These are phyloP conservation scores for Diacarnus erythraeanus DNA, from an alignment of 37 sponge, comb jelly and placozoan genomes.

Conservation along the genomic window DNA sequence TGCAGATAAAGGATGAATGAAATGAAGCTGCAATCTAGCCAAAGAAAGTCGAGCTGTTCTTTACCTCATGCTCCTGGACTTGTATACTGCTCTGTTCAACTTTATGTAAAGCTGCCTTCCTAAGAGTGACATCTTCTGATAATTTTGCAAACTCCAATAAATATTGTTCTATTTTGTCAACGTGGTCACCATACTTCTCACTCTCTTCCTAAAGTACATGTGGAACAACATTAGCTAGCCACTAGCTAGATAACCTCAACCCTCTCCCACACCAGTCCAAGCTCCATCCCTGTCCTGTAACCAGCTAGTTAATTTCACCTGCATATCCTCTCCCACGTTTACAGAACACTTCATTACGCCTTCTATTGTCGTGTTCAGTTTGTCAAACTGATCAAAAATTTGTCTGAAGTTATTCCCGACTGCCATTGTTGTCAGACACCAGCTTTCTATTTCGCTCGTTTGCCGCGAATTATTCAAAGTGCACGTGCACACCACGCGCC, in stretches of 20 bases:
- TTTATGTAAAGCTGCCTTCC: neutral
- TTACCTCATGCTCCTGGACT: neutral
- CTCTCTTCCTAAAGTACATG: neutral
- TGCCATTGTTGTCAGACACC: neutral
- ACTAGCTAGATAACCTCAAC: neutral
- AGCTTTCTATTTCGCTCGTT: neutral
- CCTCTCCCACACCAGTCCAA: too few relatives aligned
- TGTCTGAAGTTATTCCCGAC: neutral
- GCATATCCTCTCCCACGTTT: constrained; percentile 22
- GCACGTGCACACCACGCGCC: too few relatives aligned
- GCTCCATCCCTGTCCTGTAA: too few relatives aligned
- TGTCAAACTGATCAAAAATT: neutral
- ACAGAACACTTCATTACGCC: neutral
- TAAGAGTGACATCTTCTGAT: neutral
- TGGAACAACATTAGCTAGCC: neutral
- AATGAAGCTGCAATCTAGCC: too few relatives aligned
- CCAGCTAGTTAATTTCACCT: constrained; percentile 3
- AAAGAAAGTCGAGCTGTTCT: too few relatives aligned
- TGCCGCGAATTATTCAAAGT: neutral
- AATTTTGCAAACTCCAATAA: constrained; percentile 18
- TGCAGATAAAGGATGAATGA: too few relatives aligned
- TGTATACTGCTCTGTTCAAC: neutral
- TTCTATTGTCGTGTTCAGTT: constrained; percentile 8
- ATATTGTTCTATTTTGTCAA: neutral
- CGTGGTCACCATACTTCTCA: neutral